Base-by-base conservation (phyloP, 1,140 invertebrate genomes). In the Heliconius hewitsoni region DNA sequence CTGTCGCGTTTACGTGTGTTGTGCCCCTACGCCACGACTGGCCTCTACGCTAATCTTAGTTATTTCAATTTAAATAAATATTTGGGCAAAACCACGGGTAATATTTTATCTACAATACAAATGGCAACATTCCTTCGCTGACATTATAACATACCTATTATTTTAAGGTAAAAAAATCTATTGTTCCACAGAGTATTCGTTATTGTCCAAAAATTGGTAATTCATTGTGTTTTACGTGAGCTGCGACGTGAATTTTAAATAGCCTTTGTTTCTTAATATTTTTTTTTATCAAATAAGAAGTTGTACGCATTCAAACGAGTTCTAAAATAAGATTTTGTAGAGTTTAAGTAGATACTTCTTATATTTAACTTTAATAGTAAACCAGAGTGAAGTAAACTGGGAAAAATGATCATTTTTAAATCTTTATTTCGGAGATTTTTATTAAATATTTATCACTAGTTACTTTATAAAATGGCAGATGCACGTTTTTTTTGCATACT, bases 131-230 rank as follows among this genome's bases (percentile, higher is more conserved):
- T 60, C 57, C 23, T 30, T 27, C 27, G 4, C 19, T 27, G 23
- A 27, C 23, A 60, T 60, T 60, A 60, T 27, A 60, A 66, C 11
- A 66, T 66, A 66, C 23, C 9, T 66, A 27, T 23, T 66, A 23
- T 66, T 66, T n/a, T 66, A 66, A 27, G 23, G n/a, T 30, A 30
- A 66, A 66, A 30, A 27, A 23, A 66, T 27, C 27, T 66, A 30
- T 66, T 66, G 60, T 66, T 66, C 27, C 13, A 66, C 60, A 30
- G 11, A 66, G 60, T 66, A 66, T 66, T 66, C 60, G 27, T 66
- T 66, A 66, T 27, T 66, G 60, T 66, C 60, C 60, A 66, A 66
- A 66, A 66, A 66, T 66, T 66, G 60, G 8, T 66, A 66, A 66
- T 66, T 66, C 60, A 16, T 23, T 66, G 60, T 66, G 60, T 16